Evolutionary conservation across 2,797 vertebrate genomes (phyloP).

Genomic region (Pseudomugil tenellus): DNA sequence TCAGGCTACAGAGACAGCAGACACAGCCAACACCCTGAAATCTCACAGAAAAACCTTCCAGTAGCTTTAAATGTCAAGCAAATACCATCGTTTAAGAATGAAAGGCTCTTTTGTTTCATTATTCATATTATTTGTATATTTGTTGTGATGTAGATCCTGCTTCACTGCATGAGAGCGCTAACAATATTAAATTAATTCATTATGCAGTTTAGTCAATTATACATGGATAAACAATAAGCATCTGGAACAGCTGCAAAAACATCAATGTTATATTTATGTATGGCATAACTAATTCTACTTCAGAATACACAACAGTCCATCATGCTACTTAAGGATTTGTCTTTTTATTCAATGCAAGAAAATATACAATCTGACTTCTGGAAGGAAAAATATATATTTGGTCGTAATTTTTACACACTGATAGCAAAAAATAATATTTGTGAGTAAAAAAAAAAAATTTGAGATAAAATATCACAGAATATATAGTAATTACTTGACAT

Average conservation of each 20-base stretch:
- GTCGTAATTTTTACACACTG: no score
- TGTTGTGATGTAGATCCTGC: not conserved
- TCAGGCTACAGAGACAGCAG: conserved; percentile 35
- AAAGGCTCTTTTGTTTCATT: conserved; percentile 37
- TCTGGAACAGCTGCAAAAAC: conserved; percentile 8
- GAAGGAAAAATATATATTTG: no score
- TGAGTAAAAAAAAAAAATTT: no score
- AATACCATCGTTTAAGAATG: conserved; percentile 30
- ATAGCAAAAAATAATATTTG: no score
- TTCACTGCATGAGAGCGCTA: not conserved
- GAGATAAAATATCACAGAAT: no score
- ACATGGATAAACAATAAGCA: conserved; percentile 40
- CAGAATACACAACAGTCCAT: conserved; percentile 9
- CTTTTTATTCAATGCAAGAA: no score
- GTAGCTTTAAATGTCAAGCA: conserved; percentile 33
- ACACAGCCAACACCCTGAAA: conserved; percentile 50
- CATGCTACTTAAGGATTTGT: conserved; percentile 6
- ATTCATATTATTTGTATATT: conserved; percentile 31
- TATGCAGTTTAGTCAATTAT: conserved; percentile 15
- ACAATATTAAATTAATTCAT: conserved; percentile 18
- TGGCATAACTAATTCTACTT: conserved; percentile 18
- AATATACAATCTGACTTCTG: no score
- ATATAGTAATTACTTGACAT: no score
- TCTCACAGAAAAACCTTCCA: conserved; percentile 39
- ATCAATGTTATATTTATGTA: conserved; percentile 22